Evolutionary conservation across 2,888 invertebrate genomes (phyloP).

Genomic region (Oligia strigilis): DNA sequence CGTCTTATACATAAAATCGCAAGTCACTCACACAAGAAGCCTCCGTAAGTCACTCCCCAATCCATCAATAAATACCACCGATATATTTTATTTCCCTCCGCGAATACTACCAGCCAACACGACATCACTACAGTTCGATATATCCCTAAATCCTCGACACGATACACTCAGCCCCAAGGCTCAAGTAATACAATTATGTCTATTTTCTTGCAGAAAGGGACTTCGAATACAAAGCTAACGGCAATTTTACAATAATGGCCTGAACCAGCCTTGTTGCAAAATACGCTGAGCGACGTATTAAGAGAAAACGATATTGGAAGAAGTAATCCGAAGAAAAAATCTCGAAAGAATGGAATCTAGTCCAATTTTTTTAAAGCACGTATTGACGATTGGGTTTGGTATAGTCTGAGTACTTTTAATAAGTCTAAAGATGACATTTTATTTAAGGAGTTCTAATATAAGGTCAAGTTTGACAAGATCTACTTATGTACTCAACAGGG

Average conservation of each 20-base stretch:
- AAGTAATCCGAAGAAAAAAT: constrained; percentile 23
- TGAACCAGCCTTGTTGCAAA: constrained; percentile 53
- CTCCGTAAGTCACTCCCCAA: constrained; percentile 65
- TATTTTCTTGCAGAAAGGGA: constrained; percentile 62
- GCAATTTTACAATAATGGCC: constrained; percentile 63
- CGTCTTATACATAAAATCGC: constrained; percentile 62
- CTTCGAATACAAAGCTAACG: constrained; percentile 60
- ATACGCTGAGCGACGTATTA: constrained; percentile 52
- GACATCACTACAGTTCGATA: constrained; percentile 43
- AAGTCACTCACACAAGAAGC: constrained; percentile 62
- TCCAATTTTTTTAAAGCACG: constrained; percentile 1
- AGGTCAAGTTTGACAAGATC: not conserved
- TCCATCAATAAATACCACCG: constrained; percentile 65
- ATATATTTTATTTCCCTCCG: constrained; percentile 68
- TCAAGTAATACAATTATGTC: constrained; percentile 68
- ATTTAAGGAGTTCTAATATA: not conserved
- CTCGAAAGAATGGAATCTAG: not conserved
- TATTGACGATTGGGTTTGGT: not conserved
- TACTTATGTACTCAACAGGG: not conserved
- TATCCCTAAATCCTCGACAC: constrained; percentile 58
- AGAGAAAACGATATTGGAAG: constrained; percentile 52
- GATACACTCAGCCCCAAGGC: constrained; percentile 51
- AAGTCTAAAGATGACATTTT: not conserved
- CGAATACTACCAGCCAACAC: constrained; percentile 51
- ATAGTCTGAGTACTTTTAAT: not conserved